These are phyloP conservation scores for Argyrosomus regius DNA, from an alignment of 2,797 vertebrate genomes.

Conservation along the genomic window DNA sequence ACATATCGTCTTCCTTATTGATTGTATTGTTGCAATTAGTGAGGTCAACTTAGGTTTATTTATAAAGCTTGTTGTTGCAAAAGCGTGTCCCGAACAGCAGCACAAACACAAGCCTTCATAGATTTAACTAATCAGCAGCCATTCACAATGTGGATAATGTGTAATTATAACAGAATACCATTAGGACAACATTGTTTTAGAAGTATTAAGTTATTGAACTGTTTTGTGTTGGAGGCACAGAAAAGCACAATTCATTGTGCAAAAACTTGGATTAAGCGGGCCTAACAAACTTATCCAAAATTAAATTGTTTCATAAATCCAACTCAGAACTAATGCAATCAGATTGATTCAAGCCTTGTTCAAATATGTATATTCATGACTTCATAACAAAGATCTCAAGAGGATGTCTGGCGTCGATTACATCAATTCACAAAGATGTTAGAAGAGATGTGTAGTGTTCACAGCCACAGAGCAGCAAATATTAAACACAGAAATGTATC, in stretches of 20 bases:
- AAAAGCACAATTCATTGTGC: neutral
- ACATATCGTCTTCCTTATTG: slow-evolving; percentile 41
- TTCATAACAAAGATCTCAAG: slow-evolving; percentile 18
- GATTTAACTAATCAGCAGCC: slow-evolving; percentile 13
- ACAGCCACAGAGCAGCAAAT: slow-evolving; percentile 10
- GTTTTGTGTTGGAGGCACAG: neutral
- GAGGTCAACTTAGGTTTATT: slow-evolving; percentile 50
- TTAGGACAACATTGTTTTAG: neutral
- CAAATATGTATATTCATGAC: slow-evolving; percentile 30
- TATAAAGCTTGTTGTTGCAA: slow-evolving; percentile 20
- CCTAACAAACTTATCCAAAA: neutral
- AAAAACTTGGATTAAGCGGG: slow-evolving; percentile 17
- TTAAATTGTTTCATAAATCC: slow-evolving; percentile 12
- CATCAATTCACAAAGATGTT: slow-evolving; percentile 48
- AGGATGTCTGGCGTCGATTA: slow-evolving; percentile 1
- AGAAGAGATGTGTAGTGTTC: slow-evolving; percentile 16
- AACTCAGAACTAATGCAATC: slow-evolving; percentile 15
- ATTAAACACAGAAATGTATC: slow-evolving; percentile 14
- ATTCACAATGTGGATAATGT: neutral
- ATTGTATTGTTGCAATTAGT: slow-evolving; percentile 52
- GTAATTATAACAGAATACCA: neutral
- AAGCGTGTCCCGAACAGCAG: neutral
- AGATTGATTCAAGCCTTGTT: slow-evolving; percentile 15
- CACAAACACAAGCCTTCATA: neutral
- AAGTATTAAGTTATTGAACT: neutral